Evolutionary conservation across 2,113 vertebrate species (phyloP).

Genomic region (Cyanistes caeruleus): DNA sequence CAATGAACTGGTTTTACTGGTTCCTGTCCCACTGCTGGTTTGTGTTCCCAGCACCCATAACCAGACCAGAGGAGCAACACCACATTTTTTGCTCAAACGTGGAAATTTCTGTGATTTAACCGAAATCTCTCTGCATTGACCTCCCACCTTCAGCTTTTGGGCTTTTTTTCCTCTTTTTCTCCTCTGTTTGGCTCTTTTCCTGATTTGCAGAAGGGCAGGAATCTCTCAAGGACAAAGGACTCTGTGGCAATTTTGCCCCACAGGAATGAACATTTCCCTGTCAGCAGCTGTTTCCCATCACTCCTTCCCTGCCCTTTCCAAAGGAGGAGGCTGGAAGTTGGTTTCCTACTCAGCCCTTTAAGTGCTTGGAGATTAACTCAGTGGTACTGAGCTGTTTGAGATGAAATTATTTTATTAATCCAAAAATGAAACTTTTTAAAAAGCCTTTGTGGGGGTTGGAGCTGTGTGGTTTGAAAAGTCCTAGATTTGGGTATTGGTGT

Average conservation of each 20-base stretch:
- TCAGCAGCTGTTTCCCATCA: constrained; percentile 29
- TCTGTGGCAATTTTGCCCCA: background rate
- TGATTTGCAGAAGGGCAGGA: background rate
- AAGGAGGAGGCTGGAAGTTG: background rate
- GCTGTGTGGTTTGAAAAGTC: background rate
- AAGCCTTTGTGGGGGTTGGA: background rate
- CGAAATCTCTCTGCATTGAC: background rate
- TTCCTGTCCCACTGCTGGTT: background rate
- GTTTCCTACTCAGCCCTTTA: background rate
- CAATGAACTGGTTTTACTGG: background rate
- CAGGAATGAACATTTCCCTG: background rate
- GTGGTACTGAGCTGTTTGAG: background rate
- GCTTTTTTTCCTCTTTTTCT: background rate
- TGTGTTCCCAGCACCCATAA: background rate
- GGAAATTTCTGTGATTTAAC: background rate
- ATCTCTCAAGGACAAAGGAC: background rate
- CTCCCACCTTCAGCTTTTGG: background rate
- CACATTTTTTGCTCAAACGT: background rate
- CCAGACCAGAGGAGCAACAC: background rate
- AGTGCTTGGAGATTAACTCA: background rate
- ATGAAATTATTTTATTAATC: background rate
- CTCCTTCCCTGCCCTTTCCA: background rate
- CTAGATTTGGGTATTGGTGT: background rate
- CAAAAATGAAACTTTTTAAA: background rate
- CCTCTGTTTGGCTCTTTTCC: background rate